A percentile compares a stretch with the other conserved stretches of the same genome.
Evolutionary conservation across 2,888 invertebrate species (phyloP).

Genomic region (Zonitis immaculata): DNA sequence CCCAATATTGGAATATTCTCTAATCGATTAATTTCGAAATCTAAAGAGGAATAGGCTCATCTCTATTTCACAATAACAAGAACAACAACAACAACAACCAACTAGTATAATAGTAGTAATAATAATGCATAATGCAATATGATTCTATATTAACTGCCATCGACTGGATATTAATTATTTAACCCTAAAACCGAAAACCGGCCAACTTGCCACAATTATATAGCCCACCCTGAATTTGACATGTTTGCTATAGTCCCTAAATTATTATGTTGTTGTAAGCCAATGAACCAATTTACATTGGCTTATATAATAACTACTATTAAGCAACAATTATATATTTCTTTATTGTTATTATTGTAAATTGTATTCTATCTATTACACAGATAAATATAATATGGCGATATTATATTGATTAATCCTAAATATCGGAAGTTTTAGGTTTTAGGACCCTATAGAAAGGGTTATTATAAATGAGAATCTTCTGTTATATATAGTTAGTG

Average conservation of each 20-base stretch:
- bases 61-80: not conserved
- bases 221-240: conserved; percentile 24
- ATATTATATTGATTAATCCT: too few relatives aligned
- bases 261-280: conserved; percentile 30
- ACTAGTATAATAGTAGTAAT: not conserved
- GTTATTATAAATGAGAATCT: too few relatives aligned
- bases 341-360: too few relatives aligned
- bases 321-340: not conserved
- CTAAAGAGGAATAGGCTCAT: not conserved
- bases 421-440: too few relatives aligned
- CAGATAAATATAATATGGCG: too few relatives aligned
- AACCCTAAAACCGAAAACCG: conserved; percentile 21
- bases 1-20: not conserved
- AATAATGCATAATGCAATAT: conserved; percentile 30
- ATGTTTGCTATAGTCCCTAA: conserved; percentile 27
- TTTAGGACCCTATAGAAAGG: too few relatives aligned
- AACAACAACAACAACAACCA: too few relatives aligned
- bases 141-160: conserved; percentile 28
- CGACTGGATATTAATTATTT: conserved; percentile 34
- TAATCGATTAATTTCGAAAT: not conserved
- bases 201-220: conserved; percentile 25
- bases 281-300: conserved; percentile 29
- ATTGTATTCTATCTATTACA: too few relatives aligned
- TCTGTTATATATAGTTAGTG: too few relatives aligned
- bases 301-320: conserved; percentile 20